A percentile compares a stretch with the other conserved stretches of the same genome.
Conservation (phyloP, 1,140 invertebrate genomes). For the Mya arenaria region DNA sequence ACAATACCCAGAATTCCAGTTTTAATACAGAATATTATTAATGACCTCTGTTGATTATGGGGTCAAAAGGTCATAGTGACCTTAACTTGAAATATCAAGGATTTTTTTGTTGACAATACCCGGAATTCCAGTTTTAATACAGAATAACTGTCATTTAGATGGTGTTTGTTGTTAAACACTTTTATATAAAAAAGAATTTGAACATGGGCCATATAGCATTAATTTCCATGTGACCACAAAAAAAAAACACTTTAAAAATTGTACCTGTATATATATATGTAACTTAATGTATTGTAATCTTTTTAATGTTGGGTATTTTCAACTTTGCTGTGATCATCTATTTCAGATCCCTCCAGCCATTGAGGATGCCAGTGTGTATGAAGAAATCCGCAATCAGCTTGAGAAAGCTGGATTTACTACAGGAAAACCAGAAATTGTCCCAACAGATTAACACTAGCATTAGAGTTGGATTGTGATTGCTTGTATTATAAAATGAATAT, state of each 20-base stretch:
- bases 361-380: slow-evolving; percentile 92
- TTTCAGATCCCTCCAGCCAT: slow-evolving; percentile 90
- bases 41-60: too few species aligned
- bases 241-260: not conserved
- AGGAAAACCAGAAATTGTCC: slow-evolving; percentile 17
- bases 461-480: too few species aligned
- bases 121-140: too few species aligned
- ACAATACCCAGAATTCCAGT: too few species aligned
- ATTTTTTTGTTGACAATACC: too few species aligned
- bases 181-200: too few species aligned
- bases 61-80: too few species aligned
- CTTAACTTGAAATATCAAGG: too few species aligned
- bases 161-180: not conserved
- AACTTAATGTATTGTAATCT: not conserved
- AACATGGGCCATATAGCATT: not conserved
- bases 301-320: not conserved
- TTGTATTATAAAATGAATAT: too few species aligned
- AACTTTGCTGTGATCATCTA: not conserved
- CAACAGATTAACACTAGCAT: too few species aligned
- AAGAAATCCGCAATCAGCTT: slow-evolving; percentile 72
- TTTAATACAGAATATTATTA: too few species aligned
- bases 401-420: slow-evolving; percentile 41
- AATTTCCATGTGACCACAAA: not conserved
- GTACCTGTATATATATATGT: not conserved
- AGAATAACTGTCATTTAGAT: not conserved